Evolutionary conservation across 2,113 vertebrate species (phyloP).

Genomic region (Chloebia gouldiae): DNA sequence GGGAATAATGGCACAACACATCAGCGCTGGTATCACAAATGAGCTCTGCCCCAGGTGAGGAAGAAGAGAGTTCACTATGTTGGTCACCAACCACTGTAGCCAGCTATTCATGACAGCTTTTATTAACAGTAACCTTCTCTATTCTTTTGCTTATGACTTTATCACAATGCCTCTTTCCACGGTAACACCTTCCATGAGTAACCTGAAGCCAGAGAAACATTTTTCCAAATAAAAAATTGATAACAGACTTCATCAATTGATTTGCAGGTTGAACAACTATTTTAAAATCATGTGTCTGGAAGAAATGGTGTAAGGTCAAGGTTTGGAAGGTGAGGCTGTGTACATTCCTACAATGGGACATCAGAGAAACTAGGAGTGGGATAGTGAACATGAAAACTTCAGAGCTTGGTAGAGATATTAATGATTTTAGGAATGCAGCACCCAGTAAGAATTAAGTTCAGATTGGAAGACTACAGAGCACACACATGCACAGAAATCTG

Average conservation of each 20-base stretch:
- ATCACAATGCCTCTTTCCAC: neutral
- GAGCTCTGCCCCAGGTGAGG: neutral
- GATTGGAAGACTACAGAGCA: neutral
- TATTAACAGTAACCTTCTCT: neutral
- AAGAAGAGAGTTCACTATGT: neutral
- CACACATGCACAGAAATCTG: neutral
- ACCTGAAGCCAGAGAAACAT: neutral
- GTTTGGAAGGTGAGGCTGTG: neutral
- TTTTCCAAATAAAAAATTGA: constrained; percentile 7
- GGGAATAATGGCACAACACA: neutral
- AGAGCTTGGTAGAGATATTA: neutral
- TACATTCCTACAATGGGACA: neutral
- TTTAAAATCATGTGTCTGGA: neutral
- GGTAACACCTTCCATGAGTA: neutral
- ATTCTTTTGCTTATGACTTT: neutral
- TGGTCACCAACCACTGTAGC: neutral
- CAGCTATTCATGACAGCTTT: neutral
- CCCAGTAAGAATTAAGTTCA: neutral
- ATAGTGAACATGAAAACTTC: neutral
- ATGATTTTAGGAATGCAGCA: neutral
- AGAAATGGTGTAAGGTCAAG: neutral
- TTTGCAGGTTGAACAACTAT: neutral
- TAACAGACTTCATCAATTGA: neutral
- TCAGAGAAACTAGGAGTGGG: neutral
- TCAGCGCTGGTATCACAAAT: neutral